Evolutionary conservation across 2,888 invertebrate genomes (phyloP), one percentile per base, ranked within the genome.

Genomic region (Cataglyphis altisquamis): DNA sequence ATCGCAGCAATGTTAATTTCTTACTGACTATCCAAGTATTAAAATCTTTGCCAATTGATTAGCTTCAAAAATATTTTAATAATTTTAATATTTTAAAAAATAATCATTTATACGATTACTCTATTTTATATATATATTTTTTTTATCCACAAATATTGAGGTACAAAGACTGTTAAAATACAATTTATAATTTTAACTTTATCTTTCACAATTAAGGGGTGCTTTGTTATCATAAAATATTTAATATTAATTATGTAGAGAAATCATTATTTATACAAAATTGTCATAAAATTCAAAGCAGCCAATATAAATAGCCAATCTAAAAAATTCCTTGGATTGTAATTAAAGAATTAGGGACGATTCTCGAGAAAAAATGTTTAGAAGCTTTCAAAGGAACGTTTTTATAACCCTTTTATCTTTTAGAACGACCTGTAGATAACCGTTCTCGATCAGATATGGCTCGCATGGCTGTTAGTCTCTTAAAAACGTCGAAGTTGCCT

Each of bases 401-500:
- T 77, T 57, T 29, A 12, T 18, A 9, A 25, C 45, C 32, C 78
- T 36, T 41, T 72, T 25, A 48, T 73, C 74, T 73, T 73, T 73
- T 21, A 8, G 9, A 72, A 80, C 45, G 78, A 73, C 78, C 78
- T 73, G 60, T 36, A 25, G 73, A 80, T 73, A 80, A 25, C 45
- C 60, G 60, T 60, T 25, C 77, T 36, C 36, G 29, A 55, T 5
- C 18, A 36, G 60, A 72, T 78, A 72, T 62, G 45, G 73, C 78
- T 73, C 78, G 74, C 60, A 80, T 80, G 78, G 73, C 45, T 60
- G 74, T 80, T 72, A 80, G 78, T 80, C 78, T 80, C 25, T 73
- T 73, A 60, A 80, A 80, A 80, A 73, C 74, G 78, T 80, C 78
- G 45, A 80, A 80, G 78, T 80, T 62, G 60, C 73, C 78, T 36